These are phyloP conservation scores for Peromyscus leucopus DNA, from an alignment of 2,113 vertebrate species.

Conservation along the genomic window DNA sequence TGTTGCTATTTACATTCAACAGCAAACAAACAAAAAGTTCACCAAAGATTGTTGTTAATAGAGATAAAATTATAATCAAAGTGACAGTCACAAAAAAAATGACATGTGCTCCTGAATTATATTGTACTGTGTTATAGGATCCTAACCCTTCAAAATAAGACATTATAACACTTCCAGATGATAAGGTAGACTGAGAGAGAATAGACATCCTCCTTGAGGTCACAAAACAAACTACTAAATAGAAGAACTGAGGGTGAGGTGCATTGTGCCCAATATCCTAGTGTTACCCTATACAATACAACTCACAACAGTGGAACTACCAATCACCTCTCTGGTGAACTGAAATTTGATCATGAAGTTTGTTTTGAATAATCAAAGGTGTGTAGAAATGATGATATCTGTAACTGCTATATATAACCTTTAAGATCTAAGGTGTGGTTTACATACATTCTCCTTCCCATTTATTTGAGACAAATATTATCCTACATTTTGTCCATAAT, in stretches of 20 bases:
- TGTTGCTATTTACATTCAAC: background rate
- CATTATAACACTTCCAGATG: background rate
- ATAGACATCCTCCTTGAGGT: background rate
- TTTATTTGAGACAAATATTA: background rate
- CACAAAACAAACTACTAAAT: background rate
- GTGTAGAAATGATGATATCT: background rate
- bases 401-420: background rate
- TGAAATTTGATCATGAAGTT: background rate
- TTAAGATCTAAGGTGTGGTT: background rate
- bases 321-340: background rate
- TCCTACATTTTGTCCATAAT: too few species aligned
- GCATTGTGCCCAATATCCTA: background rate
- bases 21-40: background rate
- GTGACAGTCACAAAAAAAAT: background rate
- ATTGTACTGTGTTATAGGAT: background rate
- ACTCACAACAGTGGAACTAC: background rate
- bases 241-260: background rate
- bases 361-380: background rate
- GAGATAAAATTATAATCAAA: background rate
- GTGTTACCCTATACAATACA: background rate
- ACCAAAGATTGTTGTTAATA: background rate
- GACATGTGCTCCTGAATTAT: background rate
- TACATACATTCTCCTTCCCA: background rate
- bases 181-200: background rate
- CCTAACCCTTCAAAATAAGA: background rate